A percentile compares a stretch with the other conserved stretches of the same genome.
Evolutionary conservation across 2,797 vertebrate genomes (phyloP).

Genomic region (Cuculus canorus): DNA sequence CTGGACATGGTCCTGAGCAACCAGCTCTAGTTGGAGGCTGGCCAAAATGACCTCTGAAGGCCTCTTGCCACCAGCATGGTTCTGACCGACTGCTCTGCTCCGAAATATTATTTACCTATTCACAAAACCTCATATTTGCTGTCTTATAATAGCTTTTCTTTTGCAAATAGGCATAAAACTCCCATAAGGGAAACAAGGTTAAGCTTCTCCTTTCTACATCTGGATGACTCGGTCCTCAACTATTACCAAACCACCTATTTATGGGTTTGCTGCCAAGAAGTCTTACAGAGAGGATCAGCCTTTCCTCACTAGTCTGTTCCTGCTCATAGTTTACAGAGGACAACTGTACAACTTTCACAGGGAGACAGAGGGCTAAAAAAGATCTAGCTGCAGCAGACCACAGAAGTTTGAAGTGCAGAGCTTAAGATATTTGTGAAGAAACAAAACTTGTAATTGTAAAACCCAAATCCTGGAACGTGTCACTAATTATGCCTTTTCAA

Average conservation of each 20-base stretch:
- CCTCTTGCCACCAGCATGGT: not conserved
- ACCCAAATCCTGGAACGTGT: not conserved
- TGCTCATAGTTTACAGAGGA: conserved; percentile 1
- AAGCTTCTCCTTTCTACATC: not conserved
- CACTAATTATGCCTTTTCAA: conserved; percentile 2
- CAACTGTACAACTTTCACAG: not conserved
- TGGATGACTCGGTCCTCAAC: not conserved
- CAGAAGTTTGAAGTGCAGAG: not conserved
- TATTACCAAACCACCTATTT: not conserved
- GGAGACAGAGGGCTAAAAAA: not conserved
- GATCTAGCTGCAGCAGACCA: not conserved
- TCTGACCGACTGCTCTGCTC: not conserved
- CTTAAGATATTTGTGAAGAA: not conserved
- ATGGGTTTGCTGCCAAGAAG: not conserved
- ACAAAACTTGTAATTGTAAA: not conserved
- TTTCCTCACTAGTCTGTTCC: not conserved
- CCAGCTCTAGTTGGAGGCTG: not conserved
- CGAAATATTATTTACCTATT: not conserved
- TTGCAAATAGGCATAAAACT: not conserved
- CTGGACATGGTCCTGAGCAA: not conserved
- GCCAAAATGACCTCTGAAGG: not conserved
- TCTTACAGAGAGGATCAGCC: not conserved
- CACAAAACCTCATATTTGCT: not conserved
- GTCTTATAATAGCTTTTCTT: not conserved
- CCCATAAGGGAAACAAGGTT: not conserved